A percentile compares a stretch with the other conserved stretches of the same genome.
Conservation (phyloP, 2,113 vertebrate species). For the Crotalus horridus region DNA sequence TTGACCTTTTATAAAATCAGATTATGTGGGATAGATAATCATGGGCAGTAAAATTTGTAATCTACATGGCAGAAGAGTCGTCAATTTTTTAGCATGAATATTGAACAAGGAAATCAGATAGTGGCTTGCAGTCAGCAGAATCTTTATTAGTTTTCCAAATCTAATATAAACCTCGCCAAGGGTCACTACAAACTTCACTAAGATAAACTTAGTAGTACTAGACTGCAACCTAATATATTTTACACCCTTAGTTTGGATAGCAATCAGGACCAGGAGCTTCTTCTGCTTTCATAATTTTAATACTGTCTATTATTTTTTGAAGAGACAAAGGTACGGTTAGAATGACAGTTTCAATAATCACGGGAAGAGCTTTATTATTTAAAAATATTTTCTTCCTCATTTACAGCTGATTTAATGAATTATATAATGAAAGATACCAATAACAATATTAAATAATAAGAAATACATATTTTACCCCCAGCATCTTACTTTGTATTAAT, state of each 20-base stretch:
- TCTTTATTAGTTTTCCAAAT: not conserved
- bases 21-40: not conserved
- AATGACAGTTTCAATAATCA: not conserved
- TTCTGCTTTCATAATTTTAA: not conserved
- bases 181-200: not conserved
- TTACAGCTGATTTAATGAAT: not conserved
- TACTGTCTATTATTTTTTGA: not conserved
- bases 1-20: not conserved
- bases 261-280: not conserved
- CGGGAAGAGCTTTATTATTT: not conserved
- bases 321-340: not conserved
- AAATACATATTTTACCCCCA: not conserved
- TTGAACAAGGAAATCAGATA: not conserved
- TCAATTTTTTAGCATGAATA: not conserved
- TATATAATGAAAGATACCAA: not conserved
- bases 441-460: not conserved
- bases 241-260: not conserved
- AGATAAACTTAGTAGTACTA: not conserved
- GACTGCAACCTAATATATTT: not conserved
- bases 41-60: not conserved
- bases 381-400: not conserved
- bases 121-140: not conserved
- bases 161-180: not conserved
- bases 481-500: not conserved
- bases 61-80: not conserved